phyloP scores from a whole-genome alignment of 2,113 vertebrate species.

The Ammodytes dubius region DNA sequence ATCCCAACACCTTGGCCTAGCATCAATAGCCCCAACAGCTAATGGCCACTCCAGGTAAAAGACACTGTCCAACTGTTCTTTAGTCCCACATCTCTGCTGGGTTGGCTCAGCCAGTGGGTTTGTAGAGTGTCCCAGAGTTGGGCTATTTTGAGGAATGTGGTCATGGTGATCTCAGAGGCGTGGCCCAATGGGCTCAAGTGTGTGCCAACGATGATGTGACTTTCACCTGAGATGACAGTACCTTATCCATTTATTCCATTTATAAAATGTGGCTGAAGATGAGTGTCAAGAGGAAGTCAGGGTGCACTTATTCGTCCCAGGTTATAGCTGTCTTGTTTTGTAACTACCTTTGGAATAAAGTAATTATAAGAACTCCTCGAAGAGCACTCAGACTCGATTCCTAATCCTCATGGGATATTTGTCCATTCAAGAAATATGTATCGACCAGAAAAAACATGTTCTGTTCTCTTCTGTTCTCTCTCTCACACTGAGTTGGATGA shows the following conservation, averaged over 20 bases:
- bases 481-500: background rate
- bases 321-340: conserved; percentile 1
- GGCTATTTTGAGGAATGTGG: conserved; percentile 69
- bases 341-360: background rate
- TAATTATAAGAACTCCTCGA: background rate
- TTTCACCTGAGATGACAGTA: conserved; percentile 58
- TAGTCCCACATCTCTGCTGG: conserved; percentile 44
- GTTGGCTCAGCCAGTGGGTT: conserved; percentile 55
- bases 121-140: conserved; percentile 18
- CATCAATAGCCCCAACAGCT: conserved; percentile 47
- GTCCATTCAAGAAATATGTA: background rate
- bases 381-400: background rate
- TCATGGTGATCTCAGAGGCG: conserved; percentile 58
- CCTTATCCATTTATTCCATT: conserved; percentile 29
- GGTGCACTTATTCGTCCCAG: conserved; percentile 11
- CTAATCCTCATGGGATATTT: background rate
- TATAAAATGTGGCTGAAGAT: conserved; percentile 47
- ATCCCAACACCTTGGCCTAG: conserved; percentile 61
- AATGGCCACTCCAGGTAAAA: conserved; percentile 25
- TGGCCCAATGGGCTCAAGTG: conserved; percentile 60
- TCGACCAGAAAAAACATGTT: background rate
- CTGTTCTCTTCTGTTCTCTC: background rate
- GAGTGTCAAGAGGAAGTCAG: conserved; percentile 45
- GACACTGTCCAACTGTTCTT: conserved; percentile 36
- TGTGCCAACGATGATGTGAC: conserved; percentile 43